A percentile compares a stretch with the other conserved stretches of the same genome.
phyloP scores from a whole-genome alignment of 2,113 vertebrate genomes.

The Tympanuchus pallidicinctus region DNA sequence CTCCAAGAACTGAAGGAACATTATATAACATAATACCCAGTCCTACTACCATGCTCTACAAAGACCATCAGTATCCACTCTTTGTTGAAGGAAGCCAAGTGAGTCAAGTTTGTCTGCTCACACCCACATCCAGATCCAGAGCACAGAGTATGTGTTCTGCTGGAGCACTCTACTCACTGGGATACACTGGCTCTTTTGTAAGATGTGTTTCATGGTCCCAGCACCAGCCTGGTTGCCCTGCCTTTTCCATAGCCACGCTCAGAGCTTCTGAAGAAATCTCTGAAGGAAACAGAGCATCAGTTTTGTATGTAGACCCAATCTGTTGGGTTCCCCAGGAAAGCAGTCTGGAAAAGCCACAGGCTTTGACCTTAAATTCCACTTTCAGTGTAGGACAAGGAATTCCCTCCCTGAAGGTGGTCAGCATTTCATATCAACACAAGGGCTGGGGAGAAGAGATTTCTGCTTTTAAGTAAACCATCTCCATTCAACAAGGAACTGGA shows the following conservation, averaged over 20 bases:
- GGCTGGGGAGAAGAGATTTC: not conserved
- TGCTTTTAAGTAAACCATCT: not conserved
- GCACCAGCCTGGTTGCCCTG: not conserved
- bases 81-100: not conserved
- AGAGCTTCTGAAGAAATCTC: not conserved
- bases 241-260: not conserved
- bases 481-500: not conserved
- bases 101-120: not conserved
- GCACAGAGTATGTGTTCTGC: not conserved
- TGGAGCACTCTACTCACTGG: not conserved
- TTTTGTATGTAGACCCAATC: not conserved
- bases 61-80: not conserved
- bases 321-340: not conserved
- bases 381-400: not conserved
- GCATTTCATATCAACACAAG: not conserved
- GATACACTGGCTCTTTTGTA: not conserved
- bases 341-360: not conserved
- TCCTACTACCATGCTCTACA: not conserved
- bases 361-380: not conserved
- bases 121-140: not conserved
- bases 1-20: not conserved
- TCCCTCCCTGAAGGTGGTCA: not conserved
- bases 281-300: not conserved
- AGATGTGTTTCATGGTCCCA: not conserved
- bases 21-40: not conserved